These are phyloP conservation scores for Porites rus DNA, from an alignment of 92 coral and sea anemone genomes.

Conservation along the genomic window DNA sequence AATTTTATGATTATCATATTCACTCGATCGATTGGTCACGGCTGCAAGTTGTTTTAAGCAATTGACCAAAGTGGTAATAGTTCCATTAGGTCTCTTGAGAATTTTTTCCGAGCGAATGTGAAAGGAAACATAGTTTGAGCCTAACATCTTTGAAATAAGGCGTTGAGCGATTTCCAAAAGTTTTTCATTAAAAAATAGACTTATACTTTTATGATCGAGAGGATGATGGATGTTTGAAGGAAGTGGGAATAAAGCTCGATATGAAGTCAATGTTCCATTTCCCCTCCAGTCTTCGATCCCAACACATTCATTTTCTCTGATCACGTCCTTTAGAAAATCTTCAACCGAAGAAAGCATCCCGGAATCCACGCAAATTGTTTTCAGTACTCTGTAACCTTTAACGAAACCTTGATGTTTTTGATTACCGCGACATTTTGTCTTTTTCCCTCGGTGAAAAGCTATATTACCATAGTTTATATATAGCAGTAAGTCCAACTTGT, in stretches of 20 bases:
- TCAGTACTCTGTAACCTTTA: background rate
- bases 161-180: background rate
- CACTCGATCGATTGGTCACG: background rate
- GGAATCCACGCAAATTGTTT: background rate
- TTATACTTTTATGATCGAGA: background rate
- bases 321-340: background rate
- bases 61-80: background rate
- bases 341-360: background rate
- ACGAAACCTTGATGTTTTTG: background rate
- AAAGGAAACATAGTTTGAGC: background rate
- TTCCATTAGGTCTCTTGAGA: background rate
- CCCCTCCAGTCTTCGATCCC: background rate
- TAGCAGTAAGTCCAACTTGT: background rate
- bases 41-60: background rate
- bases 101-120: constrained; percentile 8
- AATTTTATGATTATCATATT: background rate
- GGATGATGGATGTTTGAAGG: background rate
- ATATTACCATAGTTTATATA: background rate
- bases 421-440: background rate
- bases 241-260: background rate
- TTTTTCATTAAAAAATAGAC: background rate
- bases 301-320: background rate
- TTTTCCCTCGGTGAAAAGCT: background rate
- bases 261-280: background rate
- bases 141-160: background rate